phyloP scores from a whole-genome alignment of 2,113 vertebrate genomes.

The Hippocampus mohnikei region DNA sequence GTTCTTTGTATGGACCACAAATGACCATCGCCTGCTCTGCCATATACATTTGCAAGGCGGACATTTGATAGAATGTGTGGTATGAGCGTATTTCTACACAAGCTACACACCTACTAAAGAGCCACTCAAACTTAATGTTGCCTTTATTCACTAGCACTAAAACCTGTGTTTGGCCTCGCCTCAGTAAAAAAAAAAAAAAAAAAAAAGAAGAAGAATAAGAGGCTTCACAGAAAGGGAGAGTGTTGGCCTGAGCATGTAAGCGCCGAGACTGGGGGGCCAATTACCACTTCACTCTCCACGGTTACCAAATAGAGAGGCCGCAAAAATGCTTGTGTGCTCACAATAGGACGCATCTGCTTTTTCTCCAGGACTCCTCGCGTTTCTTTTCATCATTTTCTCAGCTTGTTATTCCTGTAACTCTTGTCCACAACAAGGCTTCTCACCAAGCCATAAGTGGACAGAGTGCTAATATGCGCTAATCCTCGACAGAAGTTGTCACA shows the following conservation, averaged over 20 bases:
- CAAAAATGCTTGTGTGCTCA: conserved; percentile 62
- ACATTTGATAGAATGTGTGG: conserved; percentile 23
- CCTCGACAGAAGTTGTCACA: neutral
- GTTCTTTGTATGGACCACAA: conserved; percentile 4
- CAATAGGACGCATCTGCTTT: conserved; percentile 52
- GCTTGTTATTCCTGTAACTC: conserved; percentile 11
- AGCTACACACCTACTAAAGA: conserved; percentile 45
- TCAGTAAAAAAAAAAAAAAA: conserved; percentile 7
- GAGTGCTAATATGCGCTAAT: neutral
- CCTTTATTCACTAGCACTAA: conserved; percentile 51
- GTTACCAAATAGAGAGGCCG: conserved; percentile 55
- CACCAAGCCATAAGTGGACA: neutral
- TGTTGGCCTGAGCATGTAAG: conserved; percentile 39
- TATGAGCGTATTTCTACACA: conserved; percentile 40
- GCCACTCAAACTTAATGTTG: conserved; percentile 51
- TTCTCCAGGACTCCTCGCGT: conserved; percentile 11
- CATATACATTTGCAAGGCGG: conserved; percentile 13
- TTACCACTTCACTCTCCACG: conserved; percentile 58
- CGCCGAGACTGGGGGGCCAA: conserved; percentile 41
- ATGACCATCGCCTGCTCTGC: conserved; percentile 22
- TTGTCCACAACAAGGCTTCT: neutral
- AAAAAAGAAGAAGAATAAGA: conserved; percentile 4
- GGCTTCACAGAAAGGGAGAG: conserved; percentile 43
- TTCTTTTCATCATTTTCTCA: conserved; percentile 13
- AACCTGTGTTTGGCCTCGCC: conserved; percentile 35